phyloP scores from a whole-genome alignment of 2,113 vertebrate species.

The Mustelus asterias region DNA sequence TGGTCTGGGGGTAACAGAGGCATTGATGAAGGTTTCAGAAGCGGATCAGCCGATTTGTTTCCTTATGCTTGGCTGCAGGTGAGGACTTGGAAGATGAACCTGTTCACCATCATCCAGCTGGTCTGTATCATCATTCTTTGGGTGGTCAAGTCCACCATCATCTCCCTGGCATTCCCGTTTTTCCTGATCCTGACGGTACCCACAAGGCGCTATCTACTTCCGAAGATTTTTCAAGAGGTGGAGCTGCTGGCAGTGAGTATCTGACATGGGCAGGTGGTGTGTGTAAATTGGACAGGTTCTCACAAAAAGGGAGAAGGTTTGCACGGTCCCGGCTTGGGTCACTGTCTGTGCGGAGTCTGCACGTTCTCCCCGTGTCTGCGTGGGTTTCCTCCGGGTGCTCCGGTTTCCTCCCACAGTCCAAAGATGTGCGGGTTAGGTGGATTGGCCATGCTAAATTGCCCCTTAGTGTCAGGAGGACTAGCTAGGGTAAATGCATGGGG shows the following conservation, averaged over 20 bases:
- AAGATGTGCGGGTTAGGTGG: no score
- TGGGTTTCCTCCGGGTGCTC: no score
- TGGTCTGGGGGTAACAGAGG: no score
- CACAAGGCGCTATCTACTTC: conserved; percentile 78
- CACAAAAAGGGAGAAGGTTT: background rate
- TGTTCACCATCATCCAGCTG: conserved; percentile 92
- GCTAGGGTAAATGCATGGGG: no score
- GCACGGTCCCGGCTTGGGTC: background rate
- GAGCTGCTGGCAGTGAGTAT: conserved; percentile 86
- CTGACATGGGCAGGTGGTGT: background rate
- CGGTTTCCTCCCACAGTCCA: no score
- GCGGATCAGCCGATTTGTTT: background rate
- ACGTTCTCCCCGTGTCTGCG: no score
- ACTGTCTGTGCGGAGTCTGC: no score
- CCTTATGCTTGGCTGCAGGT: conserved; percentile 60
- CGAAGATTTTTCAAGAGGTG: conserved; percentile 83
- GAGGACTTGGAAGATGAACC: conserved; percentile 96
- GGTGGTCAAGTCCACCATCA: conserved; percentile 89
- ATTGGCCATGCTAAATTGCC: no score
- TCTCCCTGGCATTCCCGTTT: conserved; percentile 91
- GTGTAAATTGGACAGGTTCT: background rate
- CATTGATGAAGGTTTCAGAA: background rate
- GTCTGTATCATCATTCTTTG: conserved; percentile 84
- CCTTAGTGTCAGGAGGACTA: no score
- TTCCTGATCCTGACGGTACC: conserved; percentile 96